A percentile compares a stretch with the other conserved stretches of the same genome.
Conservation (phyloP, 2,888 invertebrate genomes). For the Conus canariensis region DNA sequence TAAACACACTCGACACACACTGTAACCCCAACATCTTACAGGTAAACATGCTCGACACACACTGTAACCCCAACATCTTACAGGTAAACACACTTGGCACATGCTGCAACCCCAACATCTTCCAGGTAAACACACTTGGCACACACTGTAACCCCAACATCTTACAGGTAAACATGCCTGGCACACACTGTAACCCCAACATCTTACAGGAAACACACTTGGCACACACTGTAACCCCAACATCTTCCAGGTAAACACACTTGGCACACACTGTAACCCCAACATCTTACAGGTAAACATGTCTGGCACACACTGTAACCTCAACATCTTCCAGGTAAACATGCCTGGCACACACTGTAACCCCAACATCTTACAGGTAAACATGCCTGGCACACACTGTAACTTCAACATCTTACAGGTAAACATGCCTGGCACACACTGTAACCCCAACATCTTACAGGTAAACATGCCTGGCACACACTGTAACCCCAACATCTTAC, state of each 20-base stretch:
- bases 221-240: too few species aligned
- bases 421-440: not conserved
- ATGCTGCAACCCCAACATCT: not conserved
- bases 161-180: not conserved
- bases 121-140: not conserved
- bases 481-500: not conserved
- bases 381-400: not conserved
- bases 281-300: too few species aligned
- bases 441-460: not conserved
- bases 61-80: not conserved
- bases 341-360: not conserved
- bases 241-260: too few species aligned
- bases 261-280: too few species aligned
- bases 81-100: not conserved
- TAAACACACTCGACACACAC: too few species aligned
- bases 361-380: not conserved
- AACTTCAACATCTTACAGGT: not conserved
- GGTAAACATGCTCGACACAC: too few species aligned
- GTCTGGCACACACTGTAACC: too few species aligned
- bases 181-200: not conserved
- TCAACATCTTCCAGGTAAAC: constrained; percentile 74
- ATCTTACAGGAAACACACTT: too few species aligned
- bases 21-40: too few species aligned
- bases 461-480: not conserved
- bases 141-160: not conserved